These are phyloP conservation scores for Copsychus sechellarum DNA, from an alignment of 2,113 vertebrate genomes.

Conservation along the genomic window DNA sequence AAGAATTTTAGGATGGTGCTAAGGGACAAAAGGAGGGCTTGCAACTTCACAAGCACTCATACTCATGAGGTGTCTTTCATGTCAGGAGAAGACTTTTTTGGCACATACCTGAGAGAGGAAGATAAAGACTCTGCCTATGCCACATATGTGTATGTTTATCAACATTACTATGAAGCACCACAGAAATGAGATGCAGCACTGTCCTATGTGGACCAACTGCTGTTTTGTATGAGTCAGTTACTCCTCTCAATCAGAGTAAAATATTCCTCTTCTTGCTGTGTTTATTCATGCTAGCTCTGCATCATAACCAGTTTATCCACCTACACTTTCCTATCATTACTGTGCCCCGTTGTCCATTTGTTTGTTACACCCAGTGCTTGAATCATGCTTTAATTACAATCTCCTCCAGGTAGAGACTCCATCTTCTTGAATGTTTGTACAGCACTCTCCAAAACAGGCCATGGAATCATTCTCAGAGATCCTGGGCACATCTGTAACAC, in stretches of 20 bases:
- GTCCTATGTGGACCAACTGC: neutral
- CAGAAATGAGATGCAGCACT: neutral
- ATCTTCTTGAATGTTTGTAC: neutral
- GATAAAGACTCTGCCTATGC: neutral
- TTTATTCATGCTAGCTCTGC: neutral
- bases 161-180: neutral
- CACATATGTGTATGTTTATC: neutral
- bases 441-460: neutral
- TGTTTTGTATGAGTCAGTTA: neutral
- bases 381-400: slow-evolving; percentile 10
- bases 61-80: neutral
- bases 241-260: neutral
- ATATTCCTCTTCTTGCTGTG: neutral
- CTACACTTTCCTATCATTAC: slow-evolving; percentile 2
- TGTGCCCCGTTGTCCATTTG: neutral
- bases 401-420: neutral
- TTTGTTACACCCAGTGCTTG: slow-evolving; percentile 10
- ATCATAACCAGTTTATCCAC: neutral
- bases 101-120: neutral
- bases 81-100: neutral
- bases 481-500: neutral
- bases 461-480: neutral
- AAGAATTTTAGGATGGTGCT: neutral
- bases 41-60: neutral
- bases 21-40: neutral